A percentile compares a stretch with the other conserved stretches of the same genome.
Conservation (phyloP, 2,888 invertebrate species). For the Adela reaumurella region DNA sequence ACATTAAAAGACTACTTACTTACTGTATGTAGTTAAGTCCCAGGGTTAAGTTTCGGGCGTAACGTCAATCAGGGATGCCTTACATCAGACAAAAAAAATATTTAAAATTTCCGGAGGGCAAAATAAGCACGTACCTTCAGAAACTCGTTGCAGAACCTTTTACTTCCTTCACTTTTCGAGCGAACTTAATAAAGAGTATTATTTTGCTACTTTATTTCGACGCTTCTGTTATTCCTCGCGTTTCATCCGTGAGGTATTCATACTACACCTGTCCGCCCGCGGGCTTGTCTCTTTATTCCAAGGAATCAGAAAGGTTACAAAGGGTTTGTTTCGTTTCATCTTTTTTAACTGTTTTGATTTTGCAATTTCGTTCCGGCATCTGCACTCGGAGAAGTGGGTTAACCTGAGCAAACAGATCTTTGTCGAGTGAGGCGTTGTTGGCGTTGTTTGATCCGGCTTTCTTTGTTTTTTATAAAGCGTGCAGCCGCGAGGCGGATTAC, state of each 20-base stretch:
- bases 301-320: neutral
- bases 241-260: neutral
- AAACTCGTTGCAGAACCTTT: conserved; percentile 14
- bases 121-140: conserved; percentile 27
- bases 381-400: neutral
- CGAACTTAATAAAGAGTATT: neutral
- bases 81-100: conserved; percentile 11
- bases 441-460: neutral
- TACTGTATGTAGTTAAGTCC: too few species aligned
- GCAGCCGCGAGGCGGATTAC: neutral
- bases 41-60: too few species aligned
- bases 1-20: too few species aligned
- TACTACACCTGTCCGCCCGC: neutral
- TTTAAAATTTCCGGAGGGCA: conserved; percentile 45
- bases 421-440: neutral
- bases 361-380: neutral
- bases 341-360: neutral
- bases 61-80: too few species aligned
- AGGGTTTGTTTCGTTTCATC: neutral
- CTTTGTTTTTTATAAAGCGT: neutral
- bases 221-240: neutral
- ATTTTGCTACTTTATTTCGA: neutral
- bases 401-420: neutral
- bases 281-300: neutral
- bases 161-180: neutral